Evolutionary conservation across 2,888 invertebrate species (phyloP).

Genomic region (Julus scanicus): DNA sequence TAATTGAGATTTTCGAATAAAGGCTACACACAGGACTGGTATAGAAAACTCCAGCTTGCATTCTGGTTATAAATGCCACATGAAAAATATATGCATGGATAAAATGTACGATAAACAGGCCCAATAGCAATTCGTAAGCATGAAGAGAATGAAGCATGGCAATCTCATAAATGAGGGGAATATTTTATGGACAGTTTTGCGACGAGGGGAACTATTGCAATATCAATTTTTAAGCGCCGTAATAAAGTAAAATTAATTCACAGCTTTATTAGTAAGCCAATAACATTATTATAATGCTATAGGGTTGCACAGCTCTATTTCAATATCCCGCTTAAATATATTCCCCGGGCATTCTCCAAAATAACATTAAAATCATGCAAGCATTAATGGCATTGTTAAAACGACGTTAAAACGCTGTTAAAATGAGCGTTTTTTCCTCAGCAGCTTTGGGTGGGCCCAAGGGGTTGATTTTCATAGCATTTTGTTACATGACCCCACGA

Average conservation of each 20-base stretch:
- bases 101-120: not conserved
- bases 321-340: not conserved
- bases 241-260: slow-evolving; percentile 28
- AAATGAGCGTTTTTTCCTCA: not conserved
- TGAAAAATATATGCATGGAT: not conserved
- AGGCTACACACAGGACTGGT: not conserved
- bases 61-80: not conserved
- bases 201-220: slow-evolving; percentile 4
- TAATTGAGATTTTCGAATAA: too few relatives aligned
- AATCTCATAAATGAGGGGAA: not conserved
- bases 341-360: not conserved
- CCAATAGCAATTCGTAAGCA: not conserved
- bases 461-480: not conserved
- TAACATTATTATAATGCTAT: slow-evolving; percentile 5
- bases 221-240: slow-evolving; percentile 33
- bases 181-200: not conserved
- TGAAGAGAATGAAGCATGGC: not conserved
- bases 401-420: slow-evolving; percentile 8
- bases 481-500: slow-evolving; percentile 9
- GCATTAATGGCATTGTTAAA: slow-evolving; percentile 33
- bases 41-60: not conserved
- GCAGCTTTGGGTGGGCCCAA: slow-evolving; percentile 1
- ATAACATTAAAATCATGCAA: slow-evolving; percentile 22
- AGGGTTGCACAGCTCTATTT: not conserved
- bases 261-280: slow-evolving; percentile 22